A percentile compares a stretch with the other conserved stretches of the same genome.
Conservation (phyloP, 2,888 invertebrate species). For the Ochropleura plecta region DNA sequence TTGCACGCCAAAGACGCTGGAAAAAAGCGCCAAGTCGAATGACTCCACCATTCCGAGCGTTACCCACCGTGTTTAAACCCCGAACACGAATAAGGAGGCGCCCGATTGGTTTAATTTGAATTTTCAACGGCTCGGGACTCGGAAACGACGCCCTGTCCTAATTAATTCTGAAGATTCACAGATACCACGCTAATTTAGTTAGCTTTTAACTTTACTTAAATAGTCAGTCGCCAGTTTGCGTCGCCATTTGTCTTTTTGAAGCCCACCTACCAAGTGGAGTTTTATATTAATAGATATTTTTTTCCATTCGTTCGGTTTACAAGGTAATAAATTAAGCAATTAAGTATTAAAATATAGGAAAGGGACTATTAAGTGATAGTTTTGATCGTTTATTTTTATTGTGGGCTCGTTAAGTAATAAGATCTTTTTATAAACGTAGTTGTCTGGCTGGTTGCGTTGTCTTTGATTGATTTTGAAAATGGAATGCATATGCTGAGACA, state of each 20-base stretch:
- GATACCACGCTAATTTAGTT: constrained; percentile 89
- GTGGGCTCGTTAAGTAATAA: constrained; percentile 43
- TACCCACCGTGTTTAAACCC: constrained; percentile 88
- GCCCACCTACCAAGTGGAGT: constrained; percentile 79
- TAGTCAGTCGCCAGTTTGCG: constrained; percentile 80
- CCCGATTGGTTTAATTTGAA: constrained; percentile 91
- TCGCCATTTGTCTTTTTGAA: constrained; percentile 85
- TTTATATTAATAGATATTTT: constrained; percentile 63
- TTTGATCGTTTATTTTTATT: constrained; percentile 53
- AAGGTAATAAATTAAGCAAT: constrained; percentile 68
- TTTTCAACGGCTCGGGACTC: constrained; percentile 85
- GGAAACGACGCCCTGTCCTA: constrained; percentile 84
- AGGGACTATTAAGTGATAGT: constrained; percentile 53
- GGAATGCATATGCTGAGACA: constrained; percentile 12
- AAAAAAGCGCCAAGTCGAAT: constrained; percentile 90
- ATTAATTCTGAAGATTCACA: constrained; percentile 89
- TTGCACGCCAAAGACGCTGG: constrained; percentile 90
- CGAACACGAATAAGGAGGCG: constrained; percentile 90
- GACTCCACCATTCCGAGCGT: constrained; percentile 88
- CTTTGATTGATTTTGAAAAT: constrained; percentile 54
- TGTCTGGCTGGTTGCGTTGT: constrained; percentile 16
- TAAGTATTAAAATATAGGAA: constrained; percentile 65
- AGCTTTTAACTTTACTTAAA: constrained; percentile 87
- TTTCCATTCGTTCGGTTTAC: constrained; percentile 60
- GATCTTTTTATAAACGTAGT: constrained; percentile 34